Evolutionary conservation across 2,797 vertebrate species (phyloP).

Genomic region (Danio albolineatus): DNA sequence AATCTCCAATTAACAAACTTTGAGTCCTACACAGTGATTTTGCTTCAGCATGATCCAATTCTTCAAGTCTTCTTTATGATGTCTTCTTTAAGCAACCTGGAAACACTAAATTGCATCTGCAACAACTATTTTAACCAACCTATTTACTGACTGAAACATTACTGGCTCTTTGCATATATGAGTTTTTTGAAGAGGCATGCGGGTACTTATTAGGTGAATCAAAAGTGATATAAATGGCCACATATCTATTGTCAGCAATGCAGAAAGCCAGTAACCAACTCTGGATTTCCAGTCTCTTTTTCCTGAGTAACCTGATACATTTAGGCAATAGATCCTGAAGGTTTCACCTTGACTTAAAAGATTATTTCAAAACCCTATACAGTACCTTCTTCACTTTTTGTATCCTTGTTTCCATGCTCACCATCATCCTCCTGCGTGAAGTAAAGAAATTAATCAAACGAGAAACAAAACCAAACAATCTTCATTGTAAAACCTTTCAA

Average conservation of each 20-base stretch:
- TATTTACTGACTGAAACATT: constrained; percentile 68
- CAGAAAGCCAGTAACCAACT: constrained; percentile 90
- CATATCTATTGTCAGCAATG: neutral
- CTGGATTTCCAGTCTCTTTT: constrained; percentile 97
- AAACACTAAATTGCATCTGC: constrained; percentile 77
- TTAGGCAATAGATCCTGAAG: constrained; percentile 71
- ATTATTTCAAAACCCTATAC: constrained; percentile 68
- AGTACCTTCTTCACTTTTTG: constrained; percentile 91
- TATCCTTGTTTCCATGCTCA: constrained; percentile 78
- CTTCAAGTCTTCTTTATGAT: constrained; percentile 71
- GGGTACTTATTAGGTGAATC: neutral
- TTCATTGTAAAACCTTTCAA: neutral
- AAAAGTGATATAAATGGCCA: neutral
- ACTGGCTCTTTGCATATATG: constrained; percentile 74
- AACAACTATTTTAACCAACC: constrained; percentile 71
- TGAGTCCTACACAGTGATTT: constrained; percentile 57
- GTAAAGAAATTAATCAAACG: neutral
- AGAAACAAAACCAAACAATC: neutral
- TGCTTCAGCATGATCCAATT: constrained; percentile 61
- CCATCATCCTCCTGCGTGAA: constrained; percentile 61
- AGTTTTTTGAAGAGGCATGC: constrained; percentile 34
- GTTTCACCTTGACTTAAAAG: constrained; percentile 58
- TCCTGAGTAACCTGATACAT: constrained; percentile 71
- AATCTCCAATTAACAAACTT: constrained; percentile 61
- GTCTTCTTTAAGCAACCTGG: constrained; percentile 76